phyloP scores from a whole-genome alignment of 2,113 vertebrate genomes.

The Peromyscus polionotus region DNA sequence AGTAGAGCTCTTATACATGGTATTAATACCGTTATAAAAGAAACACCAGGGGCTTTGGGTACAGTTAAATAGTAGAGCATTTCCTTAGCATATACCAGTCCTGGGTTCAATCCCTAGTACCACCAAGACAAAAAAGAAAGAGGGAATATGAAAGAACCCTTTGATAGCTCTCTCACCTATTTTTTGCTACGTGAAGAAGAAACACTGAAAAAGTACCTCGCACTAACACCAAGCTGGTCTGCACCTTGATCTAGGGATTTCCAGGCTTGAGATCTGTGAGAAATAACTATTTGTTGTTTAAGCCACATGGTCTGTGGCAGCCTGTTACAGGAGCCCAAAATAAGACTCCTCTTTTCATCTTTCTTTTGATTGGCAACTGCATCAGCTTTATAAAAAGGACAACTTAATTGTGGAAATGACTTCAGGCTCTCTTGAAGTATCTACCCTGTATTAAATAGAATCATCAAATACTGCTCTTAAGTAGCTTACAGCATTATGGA shows the following conservation, averaged over 20 bases:
- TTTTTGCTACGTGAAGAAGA: not conserved
- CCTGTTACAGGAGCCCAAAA: not conserved
- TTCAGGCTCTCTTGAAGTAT: constrained; percentile 24
- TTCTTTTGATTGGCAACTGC: not conserved
- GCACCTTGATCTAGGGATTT: not conserved
- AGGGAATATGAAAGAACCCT: not conserved
- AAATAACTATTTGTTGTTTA: constrained; percentile 3
- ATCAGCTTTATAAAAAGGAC: constrained; percentile 27
- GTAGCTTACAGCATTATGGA: constrained; percentile 30
- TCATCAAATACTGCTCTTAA: constrained; percentile 49
- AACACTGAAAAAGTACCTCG: not conserved
- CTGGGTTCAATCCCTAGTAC: not conserved
- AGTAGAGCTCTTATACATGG: not conserved
- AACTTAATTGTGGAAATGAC: not conserved
- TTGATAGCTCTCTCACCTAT: not conserved
- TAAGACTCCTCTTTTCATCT: not conserved
- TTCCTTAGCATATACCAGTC: not conserved
- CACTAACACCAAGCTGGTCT: not conserved
- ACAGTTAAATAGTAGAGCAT: not conserved
- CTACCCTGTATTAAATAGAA: not conserved
- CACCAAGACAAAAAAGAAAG: not conserved
- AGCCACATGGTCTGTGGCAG: not conserved
- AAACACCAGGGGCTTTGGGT: not conserved
- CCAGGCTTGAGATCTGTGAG: not conserved
- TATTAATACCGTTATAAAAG: not conserved